phyloP scores from a whole-genome alignment of 2,797 vertebrate genomes.

The Sebastiscus tertius region DNA sequence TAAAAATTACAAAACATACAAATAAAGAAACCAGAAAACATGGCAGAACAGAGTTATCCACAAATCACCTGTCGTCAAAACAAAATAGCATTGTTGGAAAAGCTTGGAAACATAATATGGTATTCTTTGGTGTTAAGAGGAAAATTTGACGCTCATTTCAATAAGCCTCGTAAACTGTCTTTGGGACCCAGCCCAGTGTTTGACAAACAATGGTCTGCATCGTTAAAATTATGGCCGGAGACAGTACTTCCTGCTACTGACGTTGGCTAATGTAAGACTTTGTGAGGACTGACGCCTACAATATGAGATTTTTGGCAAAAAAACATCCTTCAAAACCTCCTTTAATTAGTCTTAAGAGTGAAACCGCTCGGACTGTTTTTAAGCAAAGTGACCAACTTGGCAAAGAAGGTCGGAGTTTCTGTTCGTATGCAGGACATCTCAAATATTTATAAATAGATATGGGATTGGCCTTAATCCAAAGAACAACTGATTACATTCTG shows the following conservation, averaged over 20 bases:
- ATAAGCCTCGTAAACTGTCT: conserved; percentile 15
- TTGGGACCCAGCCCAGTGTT: conserved; percentile 4
- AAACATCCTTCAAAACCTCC: not conserved
- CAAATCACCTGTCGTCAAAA: not conserved
- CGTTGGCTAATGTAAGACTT: conserved; percentile 9
- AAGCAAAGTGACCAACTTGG: conserved; percentile 25
- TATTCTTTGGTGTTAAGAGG: not conserved
- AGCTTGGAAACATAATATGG: not conserved
- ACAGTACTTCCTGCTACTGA: conserved; percentile 45
- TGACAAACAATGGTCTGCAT: conserved; percentile 54
- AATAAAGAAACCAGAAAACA: not conserved
- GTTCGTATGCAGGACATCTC: conserved; percentile 21
- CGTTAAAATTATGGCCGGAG: conserved; percentile 44
- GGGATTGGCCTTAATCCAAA: conserved; percentile 31
- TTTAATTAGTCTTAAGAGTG: not conserved
- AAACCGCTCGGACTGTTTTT: conserved; percentile 5
- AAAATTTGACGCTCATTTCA: conserved; percentile 20
- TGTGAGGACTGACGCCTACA: conserved; percentile 2
- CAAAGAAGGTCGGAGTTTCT: conserved; percentile 8
- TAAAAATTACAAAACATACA: not conserved
- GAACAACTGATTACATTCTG: conserved; percentile 51
- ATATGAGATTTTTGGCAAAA: not conserved
- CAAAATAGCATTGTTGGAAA: not conserved
- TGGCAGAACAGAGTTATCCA: not conserved
- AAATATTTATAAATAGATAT: conserved; percentile 46